Conservation (phyloP, 2,797 vertebrate genomes). For the Scarus forsteni region DNA sequence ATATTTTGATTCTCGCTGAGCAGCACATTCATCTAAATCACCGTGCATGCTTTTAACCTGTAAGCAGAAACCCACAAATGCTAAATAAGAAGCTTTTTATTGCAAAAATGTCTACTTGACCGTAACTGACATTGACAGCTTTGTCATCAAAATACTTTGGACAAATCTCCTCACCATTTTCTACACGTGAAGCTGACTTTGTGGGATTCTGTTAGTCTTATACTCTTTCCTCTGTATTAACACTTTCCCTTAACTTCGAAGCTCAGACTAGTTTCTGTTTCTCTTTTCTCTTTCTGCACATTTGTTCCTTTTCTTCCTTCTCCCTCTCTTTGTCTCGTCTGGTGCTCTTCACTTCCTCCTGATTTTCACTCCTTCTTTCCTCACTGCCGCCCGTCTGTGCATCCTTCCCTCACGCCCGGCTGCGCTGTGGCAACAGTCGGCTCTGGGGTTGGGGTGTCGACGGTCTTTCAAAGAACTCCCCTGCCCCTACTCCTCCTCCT, state of each 20-base stretch:
- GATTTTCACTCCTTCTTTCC: constrained; percentile 42
- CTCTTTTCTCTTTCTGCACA: constrained; percentile 61
- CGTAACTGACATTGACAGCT: background rate
- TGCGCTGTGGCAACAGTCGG: constrained; percentile 90
- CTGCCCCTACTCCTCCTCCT: constrained; percentile 91
- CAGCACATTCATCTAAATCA: constrained; percentile 27
- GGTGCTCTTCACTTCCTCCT: constrained; percentile 42
- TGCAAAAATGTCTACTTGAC: background rate
- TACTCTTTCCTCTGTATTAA: constrained; percentile 62
- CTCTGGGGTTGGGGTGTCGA: constrained; percentile 98
- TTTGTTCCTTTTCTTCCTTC: constrained; percentile 61
- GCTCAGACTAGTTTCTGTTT: constrained; percentile 84
- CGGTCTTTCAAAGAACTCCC: constrained; percentile 93
- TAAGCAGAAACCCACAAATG: constrained; percentile 38
- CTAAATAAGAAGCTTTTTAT: background rate
- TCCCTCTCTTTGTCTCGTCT: constrained; percentile 43
- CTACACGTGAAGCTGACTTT: constrained; percentile 9
- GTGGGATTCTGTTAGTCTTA: constrained; percentile 81
- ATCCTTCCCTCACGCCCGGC: constrained; percentile 72
- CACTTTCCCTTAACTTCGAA: constrained; percentile 75
- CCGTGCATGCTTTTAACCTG: constrained; percentile 13
- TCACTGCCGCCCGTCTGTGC: constrained; percentile 63
- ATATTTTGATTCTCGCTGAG: constrained; percentile 1
- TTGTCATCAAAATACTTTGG: background rate
- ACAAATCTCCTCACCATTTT: too few species aligned